These are phyloP conservation scores for Pseudoatta argentina DNA, from an alignment of 1,140 invertebrate species.

Conservation along the genomic window DNA sequence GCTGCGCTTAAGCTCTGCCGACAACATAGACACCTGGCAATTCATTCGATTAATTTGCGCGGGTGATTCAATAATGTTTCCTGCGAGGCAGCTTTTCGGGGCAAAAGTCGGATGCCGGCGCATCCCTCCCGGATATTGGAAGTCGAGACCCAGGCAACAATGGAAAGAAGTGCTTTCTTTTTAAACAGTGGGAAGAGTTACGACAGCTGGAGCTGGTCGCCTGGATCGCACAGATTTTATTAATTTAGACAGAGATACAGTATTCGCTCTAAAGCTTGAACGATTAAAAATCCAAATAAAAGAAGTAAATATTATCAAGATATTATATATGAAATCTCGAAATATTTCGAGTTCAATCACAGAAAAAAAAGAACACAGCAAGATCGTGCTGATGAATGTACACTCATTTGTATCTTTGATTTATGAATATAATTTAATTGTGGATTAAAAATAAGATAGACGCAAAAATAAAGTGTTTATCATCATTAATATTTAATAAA, in stretches of 20 bases:
- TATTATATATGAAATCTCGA: constrained; percentile 12
- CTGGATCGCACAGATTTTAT: constrained; percentile 9
- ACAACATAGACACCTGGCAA: not conserved
- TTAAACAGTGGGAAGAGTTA: not conserved
- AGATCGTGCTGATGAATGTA: not conserved
- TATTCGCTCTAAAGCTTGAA: not conserved
- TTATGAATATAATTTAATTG: constrained; percentile 10
- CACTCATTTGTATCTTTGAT: not conserved
- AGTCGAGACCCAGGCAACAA: not conserved
- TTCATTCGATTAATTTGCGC: constrained; percentile 42
- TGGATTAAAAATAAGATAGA: not conserved
- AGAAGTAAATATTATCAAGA: not conserved
- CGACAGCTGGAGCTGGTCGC: not conserved
- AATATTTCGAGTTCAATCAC: constrained; percentile 18
- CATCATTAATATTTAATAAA: not conserved
- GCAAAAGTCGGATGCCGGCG: constrained; percentile 6
- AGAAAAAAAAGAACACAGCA: not conserved
- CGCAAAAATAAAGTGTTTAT: not conserved
- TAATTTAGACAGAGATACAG: not conserved
- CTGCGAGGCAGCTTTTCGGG: constrained; percentile 24
- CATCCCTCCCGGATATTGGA: constrained; percentile 48
- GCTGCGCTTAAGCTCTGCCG: constrained; percentile 8
- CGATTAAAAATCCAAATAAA: constrained; percentile 25
- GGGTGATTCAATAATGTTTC: constrained; percentile 48
- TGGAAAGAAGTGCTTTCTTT: constrained; percentile 30